Conservation (phyloP, 2,888 invertebrate species). For the Ceriagrion tenellum region DNA sequence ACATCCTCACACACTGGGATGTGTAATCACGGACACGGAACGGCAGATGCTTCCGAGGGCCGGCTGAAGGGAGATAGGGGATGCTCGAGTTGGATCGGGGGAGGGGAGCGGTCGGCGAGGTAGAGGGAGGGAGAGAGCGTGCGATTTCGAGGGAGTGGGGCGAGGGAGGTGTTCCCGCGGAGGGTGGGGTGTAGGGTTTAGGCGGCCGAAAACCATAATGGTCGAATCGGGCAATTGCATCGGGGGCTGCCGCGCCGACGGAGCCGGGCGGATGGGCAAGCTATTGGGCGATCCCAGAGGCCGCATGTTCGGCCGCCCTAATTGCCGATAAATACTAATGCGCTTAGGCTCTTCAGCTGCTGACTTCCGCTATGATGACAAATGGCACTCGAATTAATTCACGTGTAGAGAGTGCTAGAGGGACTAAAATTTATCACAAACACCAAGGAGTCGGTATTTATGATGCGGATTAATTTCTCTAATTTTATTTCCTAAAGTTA, state of each 20-base stretch:
- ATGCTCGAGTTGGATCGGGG: not conserved
- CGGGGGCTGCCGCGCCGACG: not conserved
- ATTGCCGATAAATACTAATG: constrained; percentile 61
- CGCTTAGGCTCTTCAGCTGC: constrained; percentile 29
- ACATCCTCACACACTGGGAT: not conserved
- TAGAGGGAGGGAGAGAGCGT: not conserved
- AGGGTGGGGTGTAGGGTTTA: not conserved
- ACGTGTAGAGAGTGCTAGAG: no score
- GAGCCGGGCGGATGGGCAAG: not conserved
- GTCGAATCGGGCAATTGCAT: constrained; percentile 34
- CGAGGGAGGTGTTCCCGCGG: not conserved
- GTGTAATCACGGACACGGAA: constrained; percentile 52
- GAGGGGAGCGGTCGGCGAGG: not conserved
- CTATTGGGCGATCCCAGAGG: constrained; percentile 45
- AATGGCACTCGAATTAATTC: constrained; percentile 15
- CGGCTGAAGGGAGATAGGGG: not conserved
- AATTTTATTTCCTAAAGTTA: not conserved
- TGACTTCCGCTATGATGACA: constrained; percentile 34
- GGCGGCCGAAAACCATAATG: constrained; percentile 50
- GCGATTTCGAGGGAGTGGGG: not conserved
- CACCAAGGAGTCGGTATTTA: constrained; percentile 40
- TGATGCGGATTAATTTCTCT: constrained; percentile 34
- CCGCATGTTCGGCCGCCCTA: constrained; percentile 46
- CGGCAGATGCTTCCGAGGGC: constrained; percentile 38
- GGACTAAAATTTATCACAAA: constrained; percentile 26